Conservation (phyloP, 2,113 vertebrate species). For the Brachyistius frenatus region DNA sequence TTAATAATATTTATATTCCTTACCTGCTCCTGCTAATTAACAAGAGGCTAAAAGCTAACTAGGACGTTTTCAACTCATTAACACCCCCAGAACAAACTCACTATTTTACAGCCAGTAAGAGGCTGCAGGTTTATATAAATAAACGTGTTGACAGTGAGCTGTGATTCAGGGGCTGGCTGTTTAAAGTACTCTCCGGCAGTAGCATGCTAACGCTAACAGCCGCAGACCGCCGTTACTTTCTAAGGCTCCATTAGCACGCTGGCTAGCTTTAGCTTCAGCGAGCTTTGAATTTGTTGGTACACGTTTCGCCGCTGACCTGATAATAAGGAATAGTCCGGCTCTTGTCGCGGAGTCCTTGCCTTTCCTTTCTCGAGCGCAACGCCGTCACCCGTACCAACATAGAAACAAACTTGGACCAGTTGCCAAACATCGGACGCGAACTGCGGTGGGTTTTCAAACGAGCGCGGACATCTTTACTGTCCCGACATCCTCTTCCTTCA, state of each 20-base stretch:
- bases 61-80: background rate
- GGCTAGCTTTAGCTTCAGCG: conserved; percentile 47
- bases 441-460: conserved; percentile 82
- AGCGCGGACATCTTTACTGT: conserved; percentile 91
- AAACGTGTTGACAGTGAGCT: background rate
- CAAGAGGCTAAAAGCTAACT: background rate
- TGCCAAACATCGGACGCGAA: conserved; percentile 33
- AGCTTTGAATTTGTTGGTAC: conserved; percentile 11
- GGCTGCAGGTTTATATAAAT: background rate
- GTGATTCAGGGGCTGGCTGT: background rate
- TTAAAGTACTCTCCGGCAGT: background rate
- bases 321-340: conserved; percentile 83
- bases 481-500: conserved; percentile 83
- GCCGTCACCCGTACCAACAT: conserved; percentile 33
- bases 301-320: conserved; percentile 74
- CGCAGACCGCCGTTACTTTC: background rate
- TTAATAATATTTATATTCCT: background rate
- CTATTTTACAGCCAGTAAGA: background rate
- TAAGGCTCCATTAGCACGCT: conserved; percentile 30
- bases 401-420: conserved; percentile 29
- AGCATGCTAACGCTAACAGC: conserved; percentile 41
- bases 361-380: conserved; percentile 43
- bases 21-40: background rate
- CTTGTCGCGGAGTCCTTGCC: conserved; percentile 80
- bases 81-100: background rate